phyloP scores from a whole-genome alignment of 2,113 vertebrate genomes.

The Chinchilla lanigera region DNA sequence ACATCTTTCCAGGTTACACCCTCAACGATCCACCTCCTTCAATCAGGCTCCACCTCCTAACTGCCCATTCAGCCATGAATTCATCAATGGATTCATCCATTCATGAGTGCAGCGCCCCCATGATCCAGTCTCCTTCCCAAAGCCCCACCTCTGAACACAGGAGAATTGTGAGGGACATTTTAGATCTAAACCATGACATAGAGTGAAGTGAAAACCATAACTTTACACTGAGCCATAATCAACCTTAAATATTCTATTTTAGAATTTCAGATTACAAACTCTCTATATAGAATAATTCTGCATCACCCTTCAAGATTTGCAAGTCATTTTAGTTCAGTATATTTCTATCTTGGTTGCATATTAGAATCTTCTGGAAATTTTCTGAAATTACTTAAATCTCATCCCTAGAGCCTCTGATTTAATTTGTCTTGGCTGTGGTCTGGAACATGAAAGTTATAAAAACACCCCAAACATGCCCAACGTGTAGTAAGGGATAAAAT shows the following conservation, averaged over 20 bases:
- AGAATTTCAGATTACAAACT: conserved; percentile 27
- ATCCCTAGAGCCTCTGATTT: no score
- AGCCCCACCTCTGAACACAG: neutral
- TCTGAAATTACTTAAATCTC: no score
- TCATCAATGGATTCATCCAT: neutral
- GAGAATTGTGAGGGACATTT: neutral
- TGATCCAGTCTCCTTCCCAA: neutral
- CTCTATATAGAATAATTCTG: neutral
- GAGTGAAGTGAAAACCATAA: neutral
- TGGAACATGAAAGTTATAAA: no score
- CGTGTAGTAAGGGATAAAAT: no score
- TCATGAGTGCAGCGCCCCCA: neutral
- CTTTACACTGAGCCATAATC: neutral
- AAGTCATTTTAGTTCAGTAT: no score
- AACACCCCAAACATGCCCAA: no score
- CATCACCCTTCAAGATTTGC: no score
- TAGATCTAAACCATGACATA: neutral
- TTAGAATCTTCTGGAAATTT: no score
- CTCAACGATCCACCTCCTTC: neutral
- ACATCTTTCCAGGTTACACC: neutral
- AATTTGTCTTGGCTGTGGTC: no score
- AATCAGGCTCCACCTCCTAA: neutral
- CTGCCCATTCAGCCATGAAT: neutral
- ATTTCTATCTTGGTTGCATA: no score
- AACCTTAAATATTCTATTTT: neutral